Conservation (phyloP, 2,797 vertebrate species). For the Columba guinea region DNA sequence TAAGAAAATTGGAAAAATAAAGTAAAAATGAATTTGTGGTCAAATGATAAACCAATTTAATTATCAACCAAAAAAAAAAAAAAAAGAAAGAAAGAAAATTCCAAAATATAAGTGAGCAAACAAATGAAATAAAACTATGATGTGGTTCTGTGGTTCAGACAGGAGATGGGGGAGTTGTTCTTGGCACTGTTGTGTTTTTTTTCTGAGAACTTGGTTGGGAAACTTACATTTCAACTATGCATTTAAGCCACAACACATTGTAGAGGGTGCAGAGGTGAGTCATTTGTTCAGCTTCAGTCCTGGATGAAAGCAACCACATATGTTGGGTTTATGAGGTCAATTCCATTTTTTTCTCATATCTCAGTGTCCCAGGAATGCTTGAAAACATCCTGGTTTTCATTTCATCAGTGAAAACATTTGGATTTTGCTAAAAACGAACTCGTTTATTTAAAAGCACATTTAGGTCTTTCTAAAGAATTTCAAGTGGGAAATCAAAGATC, state of each 20-base stretch:
- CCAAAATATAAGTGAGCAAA: neutral
- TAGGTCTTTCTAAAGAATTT: neutral
- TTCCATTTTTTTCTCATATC: neutral
- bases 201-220: conserved; percentile 35
- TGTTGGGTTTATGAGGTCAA: conserved; percentile 9
- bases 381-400: conserved; percentile 38
- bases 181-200: conserved; percentile 29
- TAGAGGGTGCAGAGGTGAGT: neutral
- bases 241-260: conserved; percentile 31
- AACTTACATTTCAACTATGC: conserved; percentile 30
- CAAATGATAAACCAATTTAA: neutral
- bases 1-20: neutral
- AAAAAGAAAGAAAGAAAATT: neutral
- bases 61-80: neutral
- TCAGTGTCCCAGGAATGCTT: conserved; percentile 9
- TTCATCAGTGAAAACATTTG: neutral
- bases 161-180: neutral
- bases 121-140: neutral
- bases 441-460: neutral
- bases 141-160: conserved; percentile 16
- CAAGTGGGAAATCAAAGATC: neutral
- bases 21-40: neutral
- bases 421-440: neutral
- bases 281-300: neutral
- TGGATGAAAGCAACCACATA: conserved; percentile 39